Evolutionary conservation across 2,113 vertebrate species (phyloP), one percentile per base, ranked within the genome.

Genomic region (Tragelaphus buxtoni): DNA sequence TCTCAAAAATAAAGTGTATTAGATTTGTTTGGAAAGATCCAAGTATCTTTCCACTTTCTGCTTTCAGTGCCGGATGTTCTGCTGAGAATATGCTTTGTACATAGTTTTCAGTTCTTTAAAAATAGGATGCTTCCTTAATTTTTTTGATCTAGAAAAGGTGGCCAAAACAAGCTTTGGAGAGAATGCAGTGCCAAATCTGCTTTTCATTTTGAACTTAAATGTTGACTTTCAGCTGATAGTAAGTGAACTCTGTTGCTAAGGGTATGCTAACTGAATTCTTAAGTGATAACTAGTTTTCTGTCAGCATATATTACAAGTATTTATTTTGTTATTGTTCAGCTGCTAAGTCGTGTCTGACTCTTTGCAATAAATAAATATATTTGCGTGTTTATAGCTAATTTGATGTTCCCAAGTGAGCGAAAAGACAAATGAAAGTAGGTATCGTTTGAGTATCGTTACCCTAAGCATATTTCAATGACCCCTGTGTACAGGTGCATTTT

Each of bases 81-180:
- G n/a, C 24, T 81, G 53, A 92, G 91, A 96, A 82, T 90, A 61
- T 93, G 65, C 65, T 97, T 90, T 91, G 55, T 79, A 81, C 16
- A 9, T 84, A 30, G 12, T 87, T 96, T 94, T 97, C 35, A 91
- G 20, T 96, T 98, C 72, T 95, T 93, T 91, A 92, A 96, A 96
- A 96, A 53, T 90, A 74, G 49, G 42, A 39, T n/a, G 11, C 14
- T 92, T 94, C 53, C 61, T 92, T 83, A 35, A n/a, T 56, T 86
- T 94, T 79, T 89, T 94, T 79, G 3, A n/a, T 65, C 11, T 88
- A 83, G 76, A 79, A 95, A 92, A 93, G 47, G 53, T 82, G 92
- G 90, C 10, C 94, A 88, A 90, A 69, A 47, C 79, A 92, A 88
- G 24, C 58, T 76, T 88, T 92, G 76, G 76, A 83, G 53, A 95